Evolutionary conservation across 2,113 vertebrate genomes (phyloP).

Genomic region (Cisticola juncidis): DNA sequence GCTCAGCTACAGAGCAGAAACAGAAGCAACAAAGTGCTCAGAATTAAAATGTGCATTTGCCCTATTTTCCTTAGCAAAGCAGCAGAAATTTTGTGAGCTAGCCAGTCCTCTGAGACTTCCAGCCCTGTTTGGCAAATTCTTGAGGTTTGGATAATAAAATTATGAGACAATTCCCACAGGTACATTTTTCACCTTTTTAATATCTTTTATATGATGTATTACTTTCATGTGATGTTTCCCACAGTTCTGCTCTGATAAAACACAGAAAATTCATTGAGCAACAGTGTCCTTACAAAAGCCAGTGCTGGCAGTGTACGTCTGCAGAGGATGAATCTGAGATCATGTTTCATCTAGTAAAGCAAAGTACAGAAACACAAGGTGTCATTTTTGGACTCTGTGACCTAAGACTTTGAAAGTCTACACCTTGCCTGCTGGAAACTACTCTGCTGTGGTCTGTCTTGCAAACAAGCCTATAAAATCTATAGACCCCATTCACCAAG

Average conservation of each 20-base stretch:
- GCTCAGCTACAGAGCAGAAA: neutral
- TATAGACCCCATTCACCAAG: neutral
- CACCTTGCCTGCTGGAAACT: slow-evolving; percentile 20
- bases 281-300: slow-evolving; percentile 8
- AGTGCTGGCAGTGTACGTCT: neutral
- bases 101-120: slow-evolving; percentile 15
- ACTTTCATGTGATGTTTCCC: slow-evolving; percentile 54
- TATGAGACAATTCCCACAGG: slow-evolving; percentile 48
- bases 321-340: slow-evolving; percentile 10
- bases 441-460: neutral
- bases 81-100: neutral
- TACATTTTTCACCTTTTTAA: slow-evolving; percentile 57
- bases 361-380: neutral
- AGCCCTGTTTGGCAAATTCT: slow-evolving; percentile 31
- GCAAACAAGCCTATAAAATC: slow-evolving; percentile 19
- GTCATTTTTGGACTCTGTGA: neutral
- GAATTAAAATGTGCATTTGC: slow-evolving; percentile 38
- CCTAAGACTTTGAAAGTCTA: slow-evolving; percentile 6
- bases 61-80: slow-evolving; percentile 8
- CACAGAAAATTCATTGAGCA: slow-evolving; percentile 29
- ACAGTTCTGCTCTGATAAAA: slow-evolving; percentile 43
- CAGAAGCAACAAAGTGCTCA: neutral
- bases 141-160: slow-evolving; percentile 52
- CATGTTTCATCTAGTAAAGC: slow-evolving; percentile 11
- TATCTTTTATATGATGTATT: slow-evolving; percentile 44